Evolutionary conservation across 2,113 vertebrate species (phyloP).

Genomic region (Emberiza fucata): DNA sequence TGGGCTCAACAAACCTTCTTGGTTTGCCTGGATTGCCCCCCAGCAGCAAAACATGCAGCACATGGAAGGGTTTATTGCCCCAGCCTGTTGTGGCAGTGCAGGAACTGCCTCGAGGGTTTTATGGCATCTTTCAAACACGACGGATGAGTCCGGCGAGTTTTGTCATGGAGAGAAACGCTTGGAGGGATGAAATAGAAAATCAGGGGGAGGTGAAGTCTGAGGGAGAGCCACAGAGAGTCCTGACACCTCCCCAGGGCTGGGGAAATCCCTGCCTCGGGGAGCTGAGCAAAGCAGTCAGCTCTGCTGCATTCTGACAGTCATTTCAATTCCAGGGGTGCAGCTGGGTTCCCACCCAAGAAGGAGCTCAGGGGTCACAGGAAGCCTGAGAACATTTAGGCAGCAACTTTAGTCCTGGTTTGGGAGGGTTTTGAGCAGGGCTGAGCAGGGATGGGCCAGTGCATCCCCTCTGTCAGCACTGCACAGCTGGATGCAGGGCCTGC

Average conservation of each 20-base stretch:
- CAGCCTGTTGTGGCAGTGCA: neutral
- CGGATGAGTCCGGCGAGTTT: rapidly evolving
- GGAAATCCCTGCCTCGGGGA: neutral
- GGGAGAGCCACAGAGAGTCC: neutral
- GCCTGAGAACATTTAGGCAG: rapidly evolving
- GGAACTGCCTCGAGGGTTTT: neutral
- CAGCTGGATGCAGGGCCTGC: neutral
- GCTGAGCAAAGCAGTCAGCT: neutral
- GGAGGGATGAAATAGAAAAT: neutral
- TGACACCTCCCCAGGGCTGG: neutral
- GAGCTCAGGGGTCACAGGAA: rapidly evolving
- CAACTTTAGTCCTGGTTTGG: neutral
- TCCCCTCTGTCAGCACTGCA: neutral
- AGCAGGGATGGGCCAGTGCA: rapidly evolving
- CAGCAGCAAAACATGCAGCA: neutral
- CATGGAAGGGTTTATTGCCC: neutral
- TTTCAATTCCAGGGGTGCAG: neutral
- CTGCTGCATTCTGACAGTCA: neutral
- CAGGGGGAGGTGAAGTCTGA: neutral
- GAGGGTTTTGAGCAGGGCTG: neutral
- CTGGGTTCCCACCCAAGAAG: neutral
- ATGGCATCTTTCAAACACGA: rapidly evolving
- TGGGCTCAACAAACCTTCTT: neutral
- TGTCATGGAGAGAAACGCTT: rapidly evolving
- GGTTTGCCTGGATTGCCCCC: neutral